Evolutionary conservation across 2,888 invertebrate species (phyloP), one percentile per base, ranked within the genome.

Genomic region (Antheraea yamamai): DNA sequence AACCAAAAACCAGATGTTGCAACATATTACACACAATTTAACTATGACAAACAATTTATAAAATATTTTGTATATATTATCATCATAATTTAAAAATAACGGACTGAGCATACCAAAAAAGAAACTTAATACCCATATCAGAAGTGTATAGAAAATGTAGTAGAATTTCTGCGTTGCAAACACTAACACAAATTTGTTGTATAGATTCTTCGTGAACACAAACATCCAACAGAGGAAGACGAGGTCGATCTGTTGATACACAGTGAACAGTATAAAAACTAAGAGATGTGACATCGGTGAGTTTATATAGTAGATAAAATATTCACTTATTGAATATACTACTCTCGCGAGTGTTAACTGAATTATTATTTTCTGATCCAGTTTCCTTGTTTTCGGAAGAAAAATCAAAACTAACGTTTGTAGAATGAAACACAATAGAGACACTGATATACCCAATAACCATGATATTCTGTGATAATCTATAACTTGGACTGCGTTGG

Each of bases 221-320:
- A 89, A 90, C 91, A 91, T 93, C 85, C 91, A 89, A n/a, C 84
- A 82, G 0, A 92, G 77, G 0, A 92, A 74, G 0, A 85, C 87
- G 0, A 86, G 82, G 61, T 93, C 93, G 0, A 86, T 87, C 58
- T 89, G 88, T 4, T 87, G 64, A 76, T 90, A 91, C 0, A 85
- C 26, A 0, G 84, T 78, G 26, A 81, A 87, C 0, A 82, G 70
- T 0, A 82, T n/a, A 8, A 79, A 78, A 2, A 79, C 39, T 1
- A 79, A 58, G 58, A 10, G 51, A 35, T 72, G 47, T 61, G 61
- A 35, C 35, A 64, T 18, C 30, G 52, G 0, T 20, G 16, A 10
- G 0, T 6, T 0, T 12, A 30, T 8, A 64, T 14, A 47, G 26
- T 20, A 47, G 61, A 89, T 77, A 3, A 83, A 26, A 51, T 79